Conservation (phyloP, 2,113 vertebrate genomes). For the Forbesichthys agassizii region DNA sequence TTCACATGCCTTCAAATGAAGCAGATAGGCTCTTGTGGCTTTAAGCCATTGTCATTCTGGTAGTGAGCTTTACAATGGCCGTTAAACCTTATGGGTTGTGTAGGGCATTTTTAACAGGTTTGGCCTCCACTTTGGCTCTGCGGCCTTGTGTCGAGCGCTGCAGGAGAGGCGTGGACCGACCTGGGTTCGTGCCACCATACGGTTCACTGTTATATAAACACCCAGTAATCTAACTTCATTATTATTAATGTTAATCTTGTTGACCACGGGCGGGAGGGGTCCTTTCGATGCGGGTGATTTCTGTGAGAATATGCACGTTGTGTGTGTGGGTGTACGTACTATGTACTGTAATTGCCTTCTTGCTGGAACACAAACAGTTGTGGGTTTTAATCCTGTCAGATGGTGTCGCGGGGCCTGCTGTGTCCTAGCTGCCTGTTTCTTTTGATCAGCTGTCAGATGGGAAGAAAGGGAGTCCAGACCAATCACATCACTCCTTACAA, state of each 20-base stretch:
- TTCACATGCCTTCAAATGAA: constrained; percentile 9
- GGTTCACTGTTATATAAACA: background rate
- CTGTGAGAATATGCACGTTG: too few species aligned
- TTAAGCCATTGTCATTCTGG: too few species aligned
- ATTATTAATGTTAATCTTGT: background rate
- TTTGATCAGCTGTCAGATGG: too few species aligned
- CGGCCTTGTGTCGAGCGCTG: constrained; percentile 12
- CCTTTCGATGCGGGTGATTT: background rate
- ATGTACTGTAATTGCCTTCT: background rate
- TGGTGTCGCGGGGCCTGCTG: too few species aligned
- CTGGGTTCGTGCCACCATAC: background rate
- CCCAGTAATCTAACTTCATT: background rate
- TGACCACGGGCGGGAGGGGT: background rate
- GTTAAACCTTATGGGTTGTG: background rate
- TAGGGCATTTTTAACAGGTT: constrained; percentile 12
- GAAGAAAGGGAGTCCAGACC: background rate
- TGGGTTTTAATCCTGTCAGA: too few species aligned
- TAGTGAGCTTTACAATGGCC: too few species aligned
- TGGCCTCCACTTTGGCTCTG: constrained; percentile 1
- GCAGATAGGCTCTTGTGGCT: too few species aligned
- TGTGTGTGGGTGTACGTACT: background rate
- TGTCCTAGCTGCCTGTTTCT: too few species aligned
- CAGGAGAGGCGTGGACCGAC: background rate
- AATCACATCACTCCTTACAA: background rate
- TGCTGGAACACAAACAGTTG: constrained; percentile 5